Evolutionary conservation across 1,140 invertebrate genomes (phyloP).

Genomic region (Aporrectodea caliginosa): DNA sequence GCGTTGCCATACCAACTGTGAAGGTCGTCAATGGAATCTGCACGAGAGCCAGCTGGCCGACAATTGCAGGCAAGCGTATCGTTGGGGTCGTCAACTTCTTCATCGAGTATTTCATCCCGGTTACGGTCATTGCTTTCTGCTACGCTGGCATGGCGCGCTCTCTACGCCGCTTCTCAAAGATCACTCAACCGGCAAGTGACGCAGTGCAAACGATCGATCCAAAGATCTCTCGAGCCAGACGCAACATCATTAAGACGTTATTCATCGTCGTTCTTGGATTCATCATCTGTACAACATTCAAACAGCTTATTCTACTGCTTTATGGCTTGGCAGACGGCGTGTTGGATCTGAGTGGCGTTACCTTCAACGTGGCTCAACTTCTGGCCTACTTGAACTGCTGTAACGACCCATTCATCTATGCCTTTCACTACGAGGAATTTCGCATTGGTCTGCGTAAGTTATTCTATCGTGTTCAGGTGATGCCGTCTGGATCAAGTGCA

Average conservation of each 20-base stretch:
- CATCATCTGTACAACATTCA: background rate
- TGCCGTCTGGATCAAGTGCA: background rate
- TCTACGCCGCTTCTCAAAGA: background rate
- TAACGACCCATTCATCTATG: background rate
- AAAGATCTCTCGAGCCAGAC: background rate
- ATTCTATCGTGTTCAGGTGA: background rate
- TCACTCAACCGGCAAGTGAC: background rate
- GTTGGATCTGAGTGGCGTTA: background rate
- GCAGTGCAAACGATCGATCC: background rate
- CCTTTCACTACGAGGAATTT: background rate
- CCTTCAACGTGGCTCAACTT: background rate
- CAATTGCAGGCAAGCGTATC: background rate
- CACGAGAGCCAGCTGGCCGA: background rate
- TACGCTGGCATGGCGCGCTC: conserved; percentile 8
- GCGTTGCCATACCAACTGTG: background rate
- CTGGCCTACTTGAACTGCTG: background rate
- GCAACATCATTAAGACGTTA: background rate
- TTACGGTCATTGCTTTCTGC: conserved; percentile 3
- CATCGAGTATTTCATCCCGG: background rate
- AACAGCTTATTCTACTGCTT: background rate
- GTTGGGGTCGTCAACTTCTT: background rate
- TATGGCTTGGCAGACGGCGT: background rate
- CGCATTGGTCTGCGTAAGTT: background rate
- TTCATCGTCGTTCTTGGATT: background rate
- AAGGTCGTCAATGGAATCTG: background rate